These are phyloP conservation scores for Natrix natrix DNA, from an alignment of 2,797 vertebrate species.

Conservation along the genomic window DNA sequence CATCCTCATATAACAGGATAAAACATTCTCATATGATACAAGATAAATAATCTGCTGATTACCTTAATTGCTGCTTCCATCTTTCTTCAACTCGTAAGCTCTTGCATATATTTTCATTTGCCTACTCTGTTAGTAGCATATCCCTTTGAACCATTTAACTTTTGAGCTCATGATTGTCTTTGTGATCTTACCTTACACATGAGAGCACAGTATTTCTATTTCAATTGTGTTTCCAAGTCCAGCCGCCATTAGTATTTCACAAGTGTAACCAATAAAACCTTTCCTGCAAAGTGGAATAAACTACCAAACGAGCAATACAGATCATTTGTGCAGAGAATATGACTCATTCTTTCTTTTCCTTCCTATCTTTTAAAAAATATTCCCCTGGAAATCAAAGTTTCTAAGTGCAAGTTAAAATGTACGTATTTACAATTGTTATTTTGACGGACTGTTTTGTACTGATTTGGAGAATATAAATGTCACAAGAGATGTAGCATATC, in stretches of 20 bases:
- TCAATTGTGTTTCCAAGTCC: constrained; percentile 31
- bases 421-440: constrained; percentile 71
- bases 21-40: not conserved
- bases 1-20: not conserved
- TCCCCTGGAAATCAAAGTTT: constrained; percentile 52
- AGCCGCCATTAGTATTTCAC: not conserved
- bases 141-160: not conserved
- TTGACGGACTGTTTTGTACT: constrained; percentile 78
- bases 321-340: constrained; percentile 62
- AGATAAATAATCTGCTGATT: not conserved
- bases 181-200: not conserved
- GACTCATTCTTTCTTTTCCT: constrained; percentile 35
- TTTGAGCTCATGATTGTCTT: not conserved
- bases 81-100: not conserved
- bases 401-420: constrained; percentile 58
- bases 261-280: not conserved
- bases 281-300: constrained; percentile 54
- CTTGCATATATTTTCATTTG: not conserved
- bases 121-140: not conserved
- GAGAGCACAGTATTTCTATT: not conserved
- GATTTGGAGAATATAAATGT: constrained; percentile 79
- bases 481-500: constrained; percentile 71
- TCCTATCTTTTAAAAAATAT: not conserved
- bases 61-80: not conserved
- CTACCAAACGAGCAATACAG: constrained; percentile 49